phyloP scores from a whole-genome alignment of 2,113 vertebrate genomes.

The Corvus cornix region DNA sequence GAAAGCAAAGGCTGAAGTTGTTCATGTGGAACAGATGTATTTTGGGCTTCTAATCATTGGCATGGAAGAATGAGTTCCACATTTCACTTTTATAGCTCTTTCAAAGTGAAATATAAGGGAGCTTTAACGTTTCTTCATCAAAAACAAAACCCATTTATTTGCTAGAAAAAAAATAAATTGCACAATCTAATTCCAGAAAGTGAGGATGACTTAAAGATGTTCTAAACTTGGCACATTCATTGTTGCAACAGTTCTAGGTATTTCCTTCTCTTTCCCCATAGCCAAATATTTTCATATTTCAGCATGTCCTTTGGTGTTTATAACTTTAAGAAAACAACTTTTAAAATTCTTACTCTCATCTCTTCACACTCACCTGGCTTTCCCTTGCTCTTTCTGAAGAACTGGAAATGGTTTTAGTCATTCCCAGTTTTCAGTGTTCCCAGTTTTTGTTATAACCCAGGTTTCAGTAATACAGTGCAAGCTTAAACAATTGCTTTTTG shows the following conservation, averaged over 20 bases:
- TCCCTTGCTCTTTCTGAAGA: neutral
- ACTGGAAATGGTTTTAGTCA: too few species aligned
- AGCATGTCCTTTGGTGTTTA: conserved; percentile 28
- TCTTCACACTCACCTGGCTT: neutral
- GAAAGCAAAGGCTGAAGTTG: conserved; percentile 51
- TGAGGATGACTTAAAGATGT: conserved; percentile 58
- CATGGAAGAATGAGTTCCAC: conserved; percentile 68
- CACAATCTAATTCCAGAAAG: conserved; percentile 76
- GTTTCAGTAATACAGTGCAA: neutral
- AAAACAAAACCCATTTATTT: conserved; percentile 28
- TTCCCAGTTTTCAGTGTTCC: neutral
- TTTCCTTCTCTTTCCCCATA: conserved; percentile 63
- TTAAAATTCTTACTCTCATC: neutral
- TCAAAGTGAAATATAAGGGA: conserved; percentile 42
- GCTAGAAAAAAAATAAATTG: conserved; percentile 49
- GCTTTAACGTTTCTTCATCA: conserved; percentile 24
- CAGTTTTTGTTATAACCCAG: neutral
- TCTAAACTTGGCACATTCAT: conserved; percentile 62
- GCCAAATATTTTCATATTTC: conserved; percentile 6
- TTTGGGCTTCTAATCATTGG: conserved; percentile 53
- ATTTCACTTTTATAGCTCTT: conserved; percentile 61
- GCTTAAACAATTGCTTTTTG: rapidly evolving
- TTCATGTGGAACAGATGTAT: conserved; percentile 64
- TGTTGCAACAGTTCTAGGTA: conserved; percentile 65
- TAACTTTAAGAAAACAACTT: neutral